These are phyloP conservation scores for Parauchenoglanis punctatus DNA, from an alignment of 2,797 vertebrate species.

Conservation along the genomic window DNA sequence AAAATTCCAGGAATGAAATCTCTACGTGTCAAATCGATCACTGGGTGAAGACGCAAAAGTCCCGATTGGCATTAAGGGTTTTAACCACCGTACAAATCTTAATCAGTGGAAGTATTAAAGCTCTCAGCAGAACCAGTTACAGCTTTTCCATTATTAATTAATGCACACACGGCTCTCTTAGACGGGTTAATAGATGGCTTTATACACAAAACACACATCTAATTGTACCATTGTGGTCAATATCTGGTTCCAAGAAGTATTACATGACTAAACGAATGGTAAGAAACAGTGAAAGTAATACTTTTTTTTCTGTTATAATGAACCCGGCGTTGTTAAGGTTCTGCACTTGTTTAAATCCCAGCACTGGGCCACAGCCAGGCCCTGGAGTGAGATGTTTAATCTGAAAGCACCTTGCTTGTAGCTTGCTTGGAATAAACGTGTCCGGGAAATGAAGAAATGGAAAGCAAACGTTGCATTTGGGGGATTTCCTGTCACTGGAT, in stretches of 20 bases:
- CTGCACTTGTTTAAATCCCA: neutral
- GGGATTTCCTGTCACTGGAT: neutral
- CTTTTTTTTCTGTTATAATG: neutral
- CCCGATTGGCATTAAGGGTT: neutral
- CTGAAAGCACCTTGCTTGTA: constrained; percentile 1
- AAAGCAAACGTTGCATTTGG: neutral
- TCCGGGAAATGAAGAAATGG: neutral
- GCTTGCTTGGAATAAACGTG: neutral
- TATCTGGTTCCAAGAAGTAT: neutral
- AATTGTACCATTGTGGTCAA: neutral
- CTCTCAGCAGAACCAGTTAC: constrained; percentile 15
- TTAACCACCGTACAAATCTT: constrained; percentile 3
- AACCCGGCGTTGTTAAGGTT: neutral
- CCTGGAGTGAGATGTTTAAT: constrained; percentile 1
- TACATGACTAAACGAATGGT: neutral
- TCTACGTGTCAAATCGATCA: too few relatives aligned
- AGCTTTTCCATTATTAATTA: constrained; percentile 9
- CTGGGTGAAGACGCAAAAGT: neutral
- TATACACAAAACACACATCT: constrained; percentile 18
- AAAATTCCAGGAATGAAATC: constrained; percentile 50
- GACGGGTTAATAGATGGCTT: neutral
- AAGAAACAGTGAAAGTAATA: neutral
- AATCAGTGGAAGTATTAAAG: neutral
- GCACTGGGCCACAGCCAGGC: neutral
- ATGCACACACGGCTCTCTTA: neutral